These are phyloP conservation scores for Cyaniris semiargus DNA, from an alignment of 2,888 invertebrate species.

Conservation along the genomic window DNA sequence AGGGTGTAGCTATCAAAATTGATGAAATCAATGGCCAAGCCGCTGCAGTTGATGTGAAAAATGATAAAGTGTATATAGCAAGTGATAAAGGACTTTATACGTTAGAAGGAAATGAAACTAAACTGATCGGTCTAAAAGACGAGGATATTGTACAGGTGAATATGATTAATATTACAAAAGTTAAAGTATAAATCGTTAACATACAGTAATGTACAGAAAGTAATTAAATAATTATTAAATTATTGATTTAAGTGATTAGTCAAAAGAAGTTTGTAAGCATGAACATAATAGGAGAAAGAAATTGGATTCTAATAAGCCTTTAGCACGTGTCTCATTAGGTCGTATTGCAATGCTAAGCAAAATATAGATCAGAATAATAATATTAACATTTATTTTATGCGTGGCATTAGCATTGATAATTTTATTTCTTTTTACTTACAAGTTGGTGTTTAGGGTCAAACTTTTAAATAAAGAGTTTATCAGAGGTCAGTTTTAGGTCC, in stretches of 20 bases:
- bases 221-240: too few relatives aligned
- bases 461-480: background rate
- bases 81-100: conserved; percentile 63
- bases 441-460: too few relatives aligned
- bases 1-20: conserved; percentile 60
- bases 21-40: conserved; percentile 67
- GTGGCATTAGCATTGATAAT: too few relatives aligned
- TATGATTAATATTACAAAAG: background rate
- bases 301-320: background rate
- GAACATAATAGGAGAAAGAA: too few relatives aligned
- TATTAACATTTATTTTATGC: too few relatives aligned
- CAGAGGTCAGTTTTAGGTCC: background rate
- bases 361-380: too few relatives aligned
- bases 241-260: too few relatives aligned
- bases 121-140: conserved; percentile 62
- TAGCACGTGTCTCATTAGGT: background rate
- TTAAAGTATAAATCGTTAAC: too few relatives aligned
- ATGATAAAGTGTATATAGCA: conserved; percentile 63
- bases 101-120: conserved; percentile 56
- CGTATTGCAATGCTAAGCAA: too few relatives aligned
- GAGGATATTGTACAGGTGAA: conserved; percentile 65
- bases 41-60: conserved; percentile 60
- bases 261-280: too few relatives aligned
- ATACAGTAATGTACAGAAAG: too few relatives aligned
- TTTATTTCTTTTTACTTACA: too few relatives aligned